Evolutionary conservation across 2,888 invertebrate genomes (phyloP), one percentile per base, ranked within the genome.

Genomic region (Scaptomyza flava): DNA sequence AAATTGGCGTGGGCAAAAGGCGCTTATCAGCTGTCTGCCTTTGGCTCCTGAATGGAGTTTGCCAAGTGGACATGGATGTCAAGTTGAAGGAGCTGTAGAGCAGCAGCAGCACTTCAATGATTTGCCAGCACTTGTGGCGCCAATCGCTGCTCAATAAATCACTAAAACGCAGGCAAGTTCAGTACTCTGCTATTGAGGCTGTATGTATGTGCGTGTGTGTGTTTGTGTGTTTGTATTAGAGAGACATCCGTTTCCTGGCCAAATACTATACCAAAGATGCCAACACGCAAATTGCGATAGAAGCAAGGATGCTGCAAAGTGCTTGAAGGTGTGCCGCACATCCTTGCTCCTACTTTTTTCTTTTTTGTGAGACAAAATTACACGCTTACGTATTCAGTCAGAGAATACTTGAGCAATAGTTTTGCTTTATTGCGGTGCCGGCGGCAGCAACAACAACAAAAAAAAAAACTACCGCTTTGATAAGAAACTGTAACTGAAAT

Each of bases 141-240:
- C 80, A 81, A 77, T 64, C 82, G 65, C 61, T 67, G 65, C 64
- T 60, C 82, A 80, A 80, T 79, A 80, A 80, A 80, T 80, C 80
- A 80, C 72, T 64, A 72, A 71, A 66, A 68, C 78, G 66, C 66
- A 53, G 47, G 45, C 42, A 52, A 47, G 50, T 71, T 59, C 51
- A 64, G 67, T 57, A 66, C 68, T 64, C 23, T 57, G 31, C 33
- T 5, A 14, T 14, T 38, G 38, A 14, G 38, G 8, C 3, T 17
- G 38, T 38, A 4, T 38, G n/a, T n/a, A n/a, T n/a, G n/a, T n/a
- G n/a, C n/a, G 42, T 34, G 12, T 17, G 48, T 14, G 23, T 43
- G 58, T 23, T n/a, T 65, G 45, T 45, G 42, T 74, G 75, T 72
- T 71, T 77, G 65, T 68, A 57, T 66, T 66, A 20, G 34, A 14